phyloP scores from a whole-genome alignment of 2,797 vertebrate species.

The Hoplostethus atlanticus region DNA sequence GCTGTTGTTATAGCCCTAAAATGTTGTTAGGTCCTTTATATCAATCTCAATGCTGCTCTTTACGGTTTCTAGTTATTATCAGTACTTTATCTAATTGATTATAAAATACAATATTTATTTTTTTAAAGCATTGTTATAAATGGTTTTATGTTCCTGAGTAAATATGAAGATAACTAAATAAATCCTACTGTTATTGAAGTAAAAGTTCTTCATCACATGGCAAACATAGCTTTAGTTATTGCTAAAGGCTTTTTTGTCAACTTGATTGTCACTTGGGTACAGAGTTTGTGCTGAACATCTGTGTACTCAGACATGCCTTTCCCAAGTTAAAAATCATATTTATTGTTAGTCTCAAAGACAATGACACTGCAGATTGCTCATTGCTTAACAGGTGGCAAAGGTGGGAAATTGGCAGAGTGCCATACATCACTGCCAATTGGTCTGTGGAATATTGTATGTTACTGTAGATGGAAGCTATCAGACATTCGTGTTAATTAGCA shows the following conservation, averaged over 20 bases:
- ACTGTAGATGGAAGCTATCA: neutral
- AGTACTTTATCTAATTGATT: no score
- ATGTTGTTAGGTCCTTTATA: slow-evolving; percentile 22
- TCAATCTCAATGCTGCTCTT: neutral
- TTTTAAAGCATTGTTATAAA: slow-evolving; percentile 1
- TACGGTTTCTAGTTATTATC: slow-evolving; percentile 28
- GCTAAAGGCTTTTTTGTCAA: slow-evolving; percentile 47
- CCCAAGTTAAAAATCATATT: no score
- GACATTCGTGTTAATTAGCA: slow-evolving; percentile 4
- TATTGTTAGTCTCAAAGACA: slow-evolving; percentile 46
- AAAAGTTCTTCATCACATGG: slow-evolving; percentile 23
- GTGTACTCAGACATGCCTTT: slow-evolving; percentile 39
- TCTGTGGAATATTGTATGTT: slow-evolving; percentile 1
- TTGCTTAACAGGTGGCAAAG: slow-evolving; percentile 54
- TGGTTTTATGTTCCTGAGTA: slow-evolving; percentile 11
- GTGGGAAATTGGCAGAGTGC: slow-evolving; percentile 44
- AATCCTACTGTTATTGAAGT: slow-evolving; percentile 22
- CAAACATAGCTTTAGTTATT: slow-evolving; percentile 37
- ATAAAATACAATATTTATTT: no score
- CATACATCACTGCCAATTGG: slow-evolving; percentile 22
- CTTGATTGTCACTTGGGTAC: slow-evolving; percentile 54
- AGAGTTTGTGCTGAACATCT: slow-evolving; percentile 52
- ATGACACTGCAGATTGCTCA: slow-evolving; percentile 9
- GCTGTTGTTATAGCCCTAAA: slow-evolving; percentile 11
- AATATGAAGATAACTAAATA: slow-evolving; percentile 25